Evolutionary conservation across 64 coral and sea anemone genomes (phyloP).

Genomic region (Montipora capricornis): DNA sequence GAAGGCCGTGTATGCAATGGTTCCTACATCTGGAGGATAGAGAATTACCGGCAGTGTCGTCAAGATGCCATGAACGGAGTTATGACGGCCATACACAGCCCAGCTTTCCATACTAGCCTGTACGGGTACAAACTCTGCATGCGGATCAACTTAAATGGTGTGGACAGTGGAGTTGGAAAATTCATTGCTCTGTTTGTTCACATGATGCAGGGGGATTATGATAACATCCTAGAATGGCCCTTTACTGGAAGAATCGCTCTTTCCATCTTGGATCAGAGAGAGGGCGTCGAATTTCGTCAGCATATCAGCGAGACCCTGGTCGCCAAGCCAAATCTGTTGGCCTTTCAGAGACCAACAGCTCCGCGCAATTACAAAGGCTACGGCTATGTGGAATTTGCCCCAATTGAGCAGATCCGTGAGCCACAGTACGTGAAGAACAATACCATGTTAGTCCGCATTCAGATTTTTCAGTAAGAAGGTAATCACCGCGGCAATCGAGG

Average conservation of each 20-base stretch:
- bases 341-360: slow-evolving; percentile 87
- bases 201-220: slow-evolving; percentile 94
- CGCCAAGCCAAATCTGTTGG: slow-evolving; percentile 85
- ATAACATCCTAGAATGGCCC: slow-evolving; percentile 85
- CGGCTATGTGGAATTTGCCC: slow-evolving; percentile 93
- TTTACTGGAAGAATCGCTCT: slow-evolving; percentile 89
- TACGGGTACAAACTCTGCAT: slow-evolving; percentile 85
- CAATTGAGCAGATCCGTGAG: slow-evolving; percentile 82
- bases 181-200: slow-evolving; percentile 86
- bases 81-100: slow-evolving; percentile 77
- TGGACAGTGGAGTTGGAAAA: slow-evolving; percentile 74
- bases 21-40: slow-evolving; percentile 84
- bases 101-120: slow-evolving; percentile 79
- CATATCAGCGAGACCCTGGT: slow-evolving; percentile 96
- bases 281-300: slow-evolving; percentile 76
- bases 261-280: slow-evolving; percentile 92
- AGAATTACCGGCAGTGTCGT: slow-evolving; percentile 75
- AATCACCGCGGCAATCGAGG: too few relatives aligned
- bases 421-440: slow-evolving; percentile 86
- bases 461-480: slow-evolving; percentile 72
- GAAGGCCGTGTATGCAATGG: slow-evolving; percentile 86
- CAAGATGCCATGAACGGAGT: slow-evolving; percentile 63
- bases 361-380: slow-evolving; percentile 94
- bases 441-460: slow-evolving; percentile 82
- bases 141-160: slow-evolving; percentile 81